Conservation (phyloP, 2,797 vertebrate species). For the Delichon dasypus region DNA sequence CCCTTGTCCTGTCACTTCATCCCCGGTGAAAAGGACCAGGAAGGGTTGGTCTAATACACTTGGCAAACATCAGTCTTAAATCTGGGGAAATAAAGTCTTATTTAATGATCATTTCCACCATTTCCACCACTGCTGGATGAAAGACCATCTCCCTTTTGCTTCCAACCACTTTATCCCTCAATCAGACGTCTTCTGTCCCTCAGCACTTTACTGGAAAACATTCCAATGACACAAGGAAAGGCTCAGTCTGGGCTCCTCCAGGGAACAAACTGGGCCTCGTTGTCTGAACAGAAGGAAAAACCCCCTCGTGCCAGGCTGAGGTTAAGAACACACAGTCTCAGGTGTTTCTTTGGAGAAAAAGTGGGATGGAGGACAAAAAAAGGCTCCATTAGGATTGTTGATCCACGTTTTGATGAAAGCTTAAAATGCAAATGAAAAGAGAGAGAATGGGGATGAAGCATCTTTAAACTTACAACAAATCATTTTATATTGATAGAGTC, state of each 20-base stretch:
- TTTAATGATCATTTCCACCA: background rate
- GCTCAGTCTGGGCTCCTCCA: background rate
- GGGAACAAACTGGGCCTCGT: background rate
- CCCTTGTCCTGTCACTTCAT: background rate
- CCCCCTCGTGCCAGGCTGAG: background rate
- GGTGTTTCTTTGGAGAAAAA: background rate
- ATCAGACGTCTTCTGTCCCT: accelerated
- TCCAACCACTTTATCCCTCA: background rate
- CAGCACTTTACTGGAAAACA: background rate
- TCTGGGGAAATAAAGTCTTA: background rate
- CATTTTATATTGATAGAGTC: conserved; percentile 74
- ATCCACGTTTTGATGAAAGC: conserved; percentile 65
- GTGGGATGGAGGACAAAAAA: background rate
- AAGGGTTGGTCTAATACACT: background rate
- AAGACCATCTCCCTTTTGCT: background rate
- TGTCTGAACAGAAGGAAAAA: background rate
- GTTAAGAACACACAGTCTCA: background rate
- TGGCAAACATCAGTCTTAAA: background rate
- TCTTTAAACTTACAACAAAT: conserved; percentile 72
- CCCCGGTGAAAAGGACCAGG: background rate
- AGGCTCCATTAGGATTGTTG: conserved; percentile 11
- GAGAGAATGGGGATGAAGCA: conserved; percentile 65
- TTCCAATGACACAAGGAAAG: background rate
- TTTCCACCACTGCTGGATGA: background rate
- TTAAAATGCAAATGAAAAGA: conserved; percentile 70